Evolutionary conservation across 2,888 invertebrate species (phyloP).

Genomic region (Tipula helvola): DNA sequence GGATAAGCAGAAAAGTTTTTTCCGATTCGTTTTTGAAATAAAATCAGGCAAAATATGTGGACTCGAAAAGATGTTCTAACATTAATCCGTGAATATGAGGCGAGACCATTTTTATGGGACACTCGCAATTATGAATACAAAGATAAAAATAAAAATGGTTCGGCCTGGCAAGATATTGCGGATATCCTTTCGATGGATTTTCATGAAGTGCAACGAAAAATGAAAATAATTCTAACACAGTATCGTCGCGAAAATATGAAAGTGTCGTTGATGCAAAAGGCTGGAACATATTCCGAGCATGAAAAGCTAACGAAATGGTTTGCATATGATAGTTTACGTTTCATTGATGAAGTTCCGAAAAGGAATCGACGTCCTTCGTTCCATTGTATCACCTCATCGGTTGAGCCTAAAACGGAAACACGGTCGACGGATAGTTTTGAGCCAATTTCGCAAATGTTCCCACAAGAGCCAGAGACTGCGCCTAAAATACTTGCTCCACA

Average conservation of each 20-base stretch:
- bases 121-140: background rate
- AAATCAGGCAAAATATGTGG: conserved; percentile 4
- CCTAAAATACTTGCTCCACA: background rate
- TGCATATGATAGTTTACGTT: background rate
- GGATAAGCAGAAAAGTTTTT: background rate
- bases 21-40: background rate
- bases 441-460: background rate
- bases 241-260: conserved; percentile 5
- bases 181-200: background rate
- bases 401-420: background rate
- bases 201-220: background rate
- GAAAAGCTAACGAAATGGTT: background rate
- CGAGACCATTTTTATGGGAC: background rate
- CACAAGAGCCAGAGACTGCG: background rate
- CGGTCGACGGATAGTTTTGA: background rate
- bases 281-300: background rate
- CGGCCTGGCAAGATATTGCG: conserved; percentile 5
- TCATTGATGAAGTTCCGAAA: background rate
- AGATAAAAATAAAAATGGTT: background rate
- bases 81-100: background rate
- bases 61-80: background rate
- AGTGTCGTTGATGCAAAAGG: background rate
- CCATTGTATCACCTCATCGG: background rate
- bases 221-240: conserved; percentile 8
- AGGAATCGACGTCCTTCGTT: background rate